Conservation (phyloP, 1,140 invertebrate species). For the Drosophila repleta region DNA sequence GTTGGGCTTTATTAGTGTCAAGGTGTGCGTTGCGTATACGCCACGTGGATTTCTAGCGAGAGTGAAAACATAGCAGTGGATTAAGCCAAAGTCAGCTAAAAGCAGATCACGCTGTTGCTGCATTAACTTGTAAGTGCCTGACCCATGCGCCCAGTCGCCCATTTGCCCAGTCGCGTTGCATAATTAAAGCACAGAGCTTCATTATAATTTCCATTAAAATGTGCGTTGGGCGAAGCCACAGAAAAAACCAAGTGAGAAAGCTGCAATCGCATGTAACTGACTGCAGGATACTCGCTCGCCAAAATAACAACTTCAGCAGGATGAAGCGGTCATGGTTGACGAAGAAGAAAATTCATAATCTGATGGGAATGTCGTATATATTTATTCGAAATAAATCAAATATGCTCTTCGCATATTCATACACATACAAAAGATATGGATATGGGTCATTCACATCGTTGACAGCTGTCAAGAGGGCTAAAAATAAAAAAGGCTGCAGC, state of each 20-base stretch:
- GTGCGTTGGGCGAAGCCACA: constrained; percentile 25
- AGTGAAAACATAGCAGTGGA: constrained; percentile 1
- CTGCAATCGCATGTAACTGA: neutral
- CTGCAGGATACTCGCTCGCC: neutral
- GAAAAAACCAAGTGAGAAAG: no score
- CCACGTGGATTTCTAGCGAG: constrained; percentile 14
- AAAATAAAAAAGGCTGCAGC: constrained; percentile 12
- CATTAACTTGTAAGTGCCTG: constrained; percentile 75
- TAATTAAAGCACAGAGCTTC: constrained; percentile 72
- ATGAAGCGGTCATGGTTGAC: neutral
- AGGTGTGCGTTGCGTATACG: constrained; percentile 59
- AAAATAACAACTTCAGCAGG: constrained; percentile 8
- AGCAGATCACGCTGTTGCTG: constrained; percentile 70
- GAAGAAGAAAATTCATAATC: no score
- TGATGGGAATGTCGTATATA: no score
- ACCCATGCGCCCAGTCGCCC: constrained; percentile 4
- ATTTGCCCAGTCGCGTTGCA: constrained; percentile 47
- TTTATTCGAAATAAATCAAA: no score
- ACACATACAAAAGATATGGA: neutral
- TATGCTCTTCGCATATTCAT: neutral
- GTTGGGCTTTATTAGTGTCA: constrained; percentile 74
- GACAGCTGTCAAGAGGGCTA: constrained; percentile 56
- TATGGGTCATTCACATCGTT: constrained; percentile 53
- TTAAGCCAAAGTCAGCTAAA: constrained; percentile 29
- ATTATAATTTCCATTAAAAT: constrained; percentile 82